A percentile compares a stretch with the other conserved stretches of the same genome.
phyloP scores from a whole-genome alignment of 1,140 invertebrate species.

The Condylostylus longicornis region DNA sequence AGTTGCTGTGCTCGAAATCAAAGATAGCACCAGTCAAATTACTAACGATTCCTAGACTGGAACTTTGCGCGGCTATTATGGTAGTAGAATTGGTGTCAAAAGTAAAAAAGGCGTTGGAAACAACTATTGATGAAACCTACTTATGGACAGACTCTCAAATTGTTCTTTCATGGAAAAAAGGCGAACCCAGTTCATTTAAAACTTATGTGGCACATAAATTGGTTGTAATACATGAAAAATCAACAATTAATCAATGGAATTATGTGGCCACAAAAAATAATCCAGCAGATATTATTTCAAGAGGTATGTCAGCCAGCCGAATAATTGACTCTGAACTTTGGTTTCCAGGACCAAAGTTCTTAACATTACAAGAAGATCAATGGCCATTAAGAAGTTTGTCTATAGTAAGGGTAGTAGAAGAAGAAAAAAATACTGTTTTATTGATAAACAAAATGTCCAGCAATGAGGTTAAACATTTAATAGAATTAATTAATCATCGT shows the following conservation, averaged over 20 bases:
- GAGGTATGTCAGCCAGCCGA: slow-evolving; percentile 1
- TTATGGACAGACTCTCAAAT: slow-evolving; percentile 5
- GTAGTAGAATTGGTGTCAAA: too few species aligned
- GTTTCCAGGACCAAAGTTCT: neutral
- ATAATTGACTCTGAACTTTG: neutral
- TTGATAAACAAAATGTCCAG: neutral
- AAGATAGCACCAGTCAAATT: slow-evolving; percentile 2
- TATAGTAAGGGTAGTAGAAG: too few species aligned
- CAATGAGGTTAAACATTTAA: neutral
- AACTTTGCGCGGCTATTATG: too few species aligned
- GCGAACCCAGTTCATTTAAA: slow-evolving; percentile 5
- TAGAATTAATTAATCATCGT: neutral
- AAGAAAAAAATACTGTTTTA: neutral
- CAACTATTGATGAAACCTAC: neutral
- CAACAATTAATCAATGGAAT: slow-evolving; percentile 10
- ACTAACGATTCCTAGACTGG: neutral
- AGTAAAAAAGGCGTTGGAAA: neutral
- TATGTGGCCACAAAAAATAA: slow-evolving; percentile 14
- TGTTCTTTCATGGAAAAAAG: slow-evolving; percentile 1
- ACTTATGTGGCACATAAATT: slow-evolving; percentile 19
- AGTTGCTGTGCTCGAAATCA: slow-evolving; percentile 5
- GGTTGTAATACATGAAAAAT: slow-evolving; percentile 10
- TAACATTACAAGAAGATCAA: neutral
- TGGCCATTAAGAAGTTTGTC: neutral
- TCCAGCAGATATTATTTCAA: too few species aligned